Conservation (phyloP, 2,113 vertebrate species). For the Zapus hudsonius region DNA sequence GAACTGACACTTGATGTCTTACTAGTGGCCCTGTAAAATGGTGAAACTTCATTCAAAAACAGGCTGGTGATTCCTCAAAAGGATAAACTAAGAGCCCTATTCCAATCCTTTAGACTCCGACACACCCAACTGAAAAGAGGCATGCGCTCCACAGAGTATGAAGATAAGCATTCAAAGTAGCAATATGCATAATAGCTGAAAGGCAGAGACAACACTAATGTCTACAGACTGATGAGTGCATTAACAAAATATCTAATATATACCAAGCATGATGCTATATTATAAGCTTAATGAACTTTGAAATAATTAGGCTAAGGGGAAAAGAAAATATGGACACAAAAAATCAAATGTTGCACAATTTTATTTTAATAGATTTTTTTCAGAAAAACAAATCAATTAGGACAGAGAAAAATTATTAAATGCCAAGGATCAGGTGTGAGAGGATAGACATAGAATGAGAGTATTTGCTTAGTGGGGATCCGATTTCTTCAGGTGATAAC, state of each 20-base stretch:
- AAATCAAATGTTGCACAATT: neutral
- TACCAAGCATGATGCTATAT: no score
- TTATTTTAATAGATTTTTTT: neutral
- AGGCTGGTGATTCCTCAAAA: neutral
- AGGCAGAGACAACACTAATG: neutral
- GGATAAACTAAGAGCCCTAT: no score
- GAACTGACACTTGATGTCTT: neutral
- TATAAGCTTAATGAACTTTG: neutral
- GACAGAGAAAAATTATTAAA: neutral
- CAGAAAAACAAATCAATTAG: neutral
- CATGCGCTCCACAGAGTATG: neutral
- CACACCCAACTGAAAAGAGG: neutral
- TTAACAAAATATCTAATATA: neutral
- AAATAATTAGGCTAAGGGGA: neutral
- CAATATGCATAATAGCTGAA: neutral
- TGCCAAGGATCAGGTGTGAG: accelerated
- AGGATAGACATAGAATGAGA: no score
- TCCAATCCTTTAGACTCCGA: no score
- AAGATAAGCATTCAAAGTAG: neutral
- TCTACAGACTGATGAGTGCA: neutral
- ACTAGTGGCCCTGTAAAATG: neutral
- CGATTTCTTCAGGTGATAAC: neutral
- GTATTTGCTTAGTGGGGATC: accelerated
- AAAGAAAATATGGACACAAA: neutral
- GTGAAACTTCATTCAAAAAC: neutral